Percentiles rank a stretch among this genome's conserved stretches.
These are phyloP conservation scores for Anoplolepis gracilipes DNA, from an alignment of 1,140 invertebrate species.

Conservation along the genomic window DNA sequence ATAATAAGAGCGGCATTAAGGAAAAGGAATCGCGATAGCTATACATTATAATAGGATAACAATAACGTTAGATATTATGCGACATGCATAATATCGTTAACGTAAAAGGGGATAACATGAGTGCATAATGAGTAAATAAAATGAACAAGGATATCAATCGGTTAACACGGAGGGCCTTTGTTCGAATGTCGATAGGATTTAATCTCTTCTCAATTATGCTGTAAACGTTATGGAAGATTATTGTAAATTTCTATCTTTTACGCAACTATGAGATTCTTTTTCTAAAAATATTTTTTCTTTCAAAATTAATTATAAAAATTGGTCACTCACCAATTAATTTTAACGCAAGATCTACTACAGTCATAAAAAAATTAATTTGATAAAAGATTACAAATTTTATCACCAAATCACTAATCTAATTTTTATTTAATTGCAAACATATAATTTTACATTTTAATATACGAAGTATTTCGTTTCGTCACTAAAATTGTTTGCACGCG, in stretches of 20 bases:
- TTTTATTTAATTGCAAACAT: background rate
- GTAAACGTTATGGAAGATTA: background rate
- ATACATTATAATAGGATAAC: conserved; percentile 63
- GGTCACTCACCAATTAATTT: background rate
- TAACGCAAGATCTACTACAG: background rate
- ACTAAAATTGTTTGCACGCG: conserved; percentile 13
- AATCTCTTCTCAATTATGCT: background rate
- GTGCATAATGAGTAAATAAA: conserved; percentile 30
- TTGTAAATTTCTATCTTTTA: background rate
- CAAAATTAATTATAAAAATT: conserved; percentile 14
- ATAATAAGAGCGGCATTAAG: conserved; percentile 74
- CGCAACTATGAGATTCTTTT: background rate
- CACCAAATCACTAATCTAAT: background rate
- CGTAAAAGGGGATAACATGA: conserved; percentile 30
- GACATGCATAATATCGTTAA: conserved; percentile 36
- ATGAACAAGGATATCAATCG: background rate
- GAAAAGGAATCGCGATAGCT: conserved; percentile 29
- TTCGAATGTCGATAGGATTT: background rate
- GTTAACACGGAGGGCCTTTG: background rate
- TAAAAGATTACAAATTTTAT: background rate
- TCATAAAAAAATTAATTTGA: background rate
- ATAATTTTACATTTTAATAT: background rate
- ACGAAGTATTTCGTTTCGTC: background rate
- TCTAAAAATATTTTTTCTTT: background rate
- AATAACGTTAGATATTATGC: conserved; percentile 52